A percentile compares a stretch with the other conserved stretches of the same genome.
phyloP scores from a whole-genome alignment of 2,888 invertebrate species.

The Xestia rhomboidea region DNA sequence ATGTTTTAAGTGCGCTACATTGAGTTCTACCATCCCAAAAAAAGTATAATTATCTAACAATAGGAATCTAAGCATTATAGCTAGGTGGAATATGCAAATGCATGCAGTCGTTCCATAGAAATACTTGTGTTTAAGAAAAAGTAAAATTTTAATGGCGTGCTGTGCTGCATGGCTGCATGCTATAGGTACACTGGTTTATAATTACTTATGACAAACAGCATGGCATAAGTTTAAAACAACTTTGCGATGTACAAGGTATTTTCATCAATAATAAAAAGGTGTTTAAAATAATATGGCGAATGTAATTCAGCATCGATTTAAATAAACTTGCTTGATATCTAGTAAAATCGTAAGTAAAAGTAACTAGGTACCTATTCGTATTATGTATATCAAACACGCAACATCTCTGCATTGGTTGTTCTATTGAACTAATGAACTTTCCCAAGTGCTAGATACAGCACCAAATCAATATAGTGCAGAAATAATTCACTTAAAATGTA shows the following conservation, averaged over 20 bases:
- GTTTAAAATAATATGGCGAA: constrained; percentile 13
- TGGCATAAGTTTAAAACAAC: constrained; percentile 3
- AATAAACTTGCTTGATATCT: constrained; percentile 26
- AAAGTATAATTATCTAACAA: not conserved
- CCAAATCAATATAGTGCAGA: not conserved
- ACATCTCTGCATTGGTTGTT: constrained; percentile 3
- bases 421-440: not conserved
- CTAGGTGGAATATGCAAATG: not conserved
- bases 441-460: not conserved
- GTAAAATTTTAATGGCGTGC: not conserved
- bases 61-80: not conserved
- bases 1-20: no score
- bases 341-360: not conserved
- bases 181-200: not conserved
- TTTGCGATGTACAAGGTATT: not conserved
- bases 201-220: not conserved
- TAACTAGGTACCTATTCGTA: not conserved
- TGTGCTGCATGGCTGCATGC: not conserved
- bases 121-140: constrained; percentile 4
- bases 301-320: constrained; percentile 1
- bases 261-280: not conserved
- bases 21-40: no score
- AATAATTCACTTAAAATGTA: constrained; percentile 6
- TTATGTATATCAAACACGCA: constrained; percentile 14
- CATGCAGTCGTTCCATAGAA: not conserved